Base-by-base conservation (phyloP, 2,888 invertebrate species). In the Phania funesta region DNA sequence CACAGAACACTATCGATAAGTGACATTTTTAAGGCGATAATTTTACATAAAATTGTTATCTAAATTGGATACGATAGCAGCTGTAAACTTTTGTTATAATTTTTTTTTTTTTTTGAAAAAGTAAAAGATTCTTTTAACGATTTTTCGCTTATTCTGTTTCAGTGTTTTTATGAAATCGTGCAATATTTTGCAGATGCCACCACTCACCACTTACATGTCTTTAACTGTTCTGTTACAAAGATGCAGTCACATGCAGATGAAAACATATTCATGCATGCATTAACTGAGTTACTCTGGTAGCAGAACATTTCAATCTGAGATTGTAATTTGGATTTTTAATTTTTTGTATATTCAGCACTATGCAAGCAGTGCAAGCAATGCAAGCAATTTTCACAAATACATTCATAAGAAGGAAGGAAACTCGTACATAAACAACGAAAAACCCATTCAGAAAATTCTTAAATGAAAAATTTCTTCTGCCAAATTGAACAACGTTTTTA, bases 291-390 rank as follows among this genome's bases (percentile, higher is more conserved):
- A 2, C 11, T 16, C 11, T 16, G n/a, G 38, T 26, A 20, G 22
- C 1, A 35, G 48, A 38, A 24, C 18, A 64, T 24, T 64, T 71
- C 29, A 78, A 38, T 58, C 64, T 78, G 32, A 56, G 64, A 56
- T 48, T 65, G 41, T 56, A 78, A 71, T 71, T 71, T 77, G 64
- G 58, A 7, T 48, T 65, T 64, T 46, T 58, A 3, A 32, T 11
- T 71, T 46, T 22, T 46, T 68, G 79, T 62, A 44, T 1, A 62
- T 68, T 60, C 67, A 74, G 79, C 79, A 80, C 11, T 74, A 62
- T 68, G 48, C 35, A 9, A 48, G 74, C 54, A 74, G 68, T 48
- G 48, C 35, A 9, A 48, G 74, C 54, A 74, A 74, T 48, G 62
- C 52, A 68, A 74, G 62, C 62, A 74, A 68, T 68, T 62, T 74